These are phyloP conservation scores for Austrolebias charrua DNA, from an alignment of 2,797 vertebrate species.

Conservation along the genomic window DNA sequence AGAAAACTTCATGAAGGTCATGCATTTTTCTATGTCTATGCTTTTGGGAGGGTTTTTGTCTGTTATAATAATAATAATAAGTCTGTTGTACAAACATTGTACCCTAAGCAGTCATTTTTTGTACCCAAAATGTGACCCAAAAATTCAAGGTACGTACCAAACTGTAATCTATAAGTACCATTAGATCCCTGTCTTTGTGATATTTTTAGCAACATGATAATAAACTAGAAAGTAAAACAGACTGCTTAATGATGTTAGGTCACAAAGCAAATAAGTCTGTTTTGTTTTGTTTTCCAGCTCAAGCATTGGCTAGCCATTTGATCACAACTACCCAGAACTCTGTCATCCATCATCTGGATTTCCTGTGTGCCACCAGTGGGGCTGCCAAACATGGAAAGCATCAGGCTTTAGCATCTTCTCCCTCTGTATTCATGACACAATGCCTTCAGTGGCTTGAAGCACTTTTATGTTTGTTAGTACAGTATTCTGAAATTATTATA, in stretches of 20 bases:
- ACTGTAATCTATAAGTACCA: too few relatives aligned
- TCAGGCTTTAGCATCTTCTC: conserved; percentile 38
- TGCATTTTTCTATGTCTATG: too few relatives aligned
- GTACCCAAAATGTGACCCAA: too few relatives aligned
- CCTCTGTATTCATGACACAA: conserved; percentile 30
- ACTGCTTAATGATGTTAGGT: neutral
- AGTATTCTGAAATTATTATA: conserved; percentile 32
- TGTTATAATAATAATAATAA: too few relatives aligned
- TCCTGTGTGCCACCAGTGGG: conserved; percentile 41
- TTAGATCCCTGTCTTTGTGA: too few relatives aligned
- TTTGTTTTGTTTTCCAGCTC: conserved; percentile 79
- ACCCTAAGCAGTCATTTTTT: too few relatives aligned
- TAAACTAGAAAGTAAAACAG: neutral
- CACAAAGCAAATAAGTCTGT: conserved; percentile 11
- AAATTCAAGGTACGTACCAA: too few relatives aligned
- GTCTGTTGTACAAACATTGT: too few relatives aligned
- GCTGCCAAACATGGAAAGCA: conserved; percentile 36
- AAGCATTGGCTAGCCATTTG: conserved; percentile 94
- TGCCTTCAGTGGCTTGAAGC: conserved; percentile 44
- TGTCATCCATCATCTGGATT: conserved; percentile 48
- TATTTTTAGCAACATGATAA: neutral
- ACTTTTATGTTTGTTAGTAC: conserved; percentile 41
- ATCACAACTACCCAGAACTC: conserved; percentile 55
- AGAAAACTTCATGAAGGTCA: too few relatives aligned
- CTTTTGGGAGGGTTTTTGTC: too few relatives aligned